Percentiles rank a stretch among this genome's conserved stretches.
phyloP scores from a whole-genome alignment of 2,888 invertebrate species.

The Aradus depressus region DNA sequence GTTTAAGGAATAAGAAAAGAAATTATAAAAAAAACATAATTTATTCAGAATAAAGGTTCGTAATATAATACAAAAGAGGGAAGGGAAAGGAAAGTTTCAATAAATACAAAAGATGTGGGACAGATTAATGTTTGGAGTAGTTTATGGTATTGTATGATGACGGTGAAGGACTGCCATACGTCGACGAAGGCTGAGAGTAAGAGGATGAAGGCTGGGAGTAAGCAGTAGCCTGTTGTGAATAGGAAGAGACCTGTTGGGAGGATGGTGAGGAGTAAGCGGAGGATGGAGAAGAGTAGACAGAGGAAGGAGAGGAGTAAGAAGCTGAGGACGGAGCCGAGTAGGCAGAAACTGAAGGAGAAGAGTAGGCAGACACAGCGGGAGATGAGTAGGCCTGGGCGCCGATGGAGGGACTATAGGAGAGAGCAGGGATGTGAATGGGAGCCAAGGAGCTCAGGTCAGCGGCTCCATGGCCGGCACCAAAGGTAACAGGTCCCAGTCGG shows the following conservation, averaged over 20 bases:
- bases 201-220: neutral
- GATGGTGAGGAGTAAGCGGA: constrained; percentile 2
- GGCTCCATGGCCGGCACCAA: constrained; percentile 9
- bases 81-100: constrained; percentile 6
- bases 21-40: constrained; percentile 13
- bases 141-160: constrained; percentile 2
- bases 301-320: neutral
- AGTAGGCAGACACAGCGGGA: neutral
- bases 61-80: constrained; percentile 7
- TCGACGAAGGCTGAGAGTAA: neutral
- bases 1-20: neutral
- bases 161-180: constrained; percentile 1
- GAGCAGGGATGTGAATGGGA: constrained; percentile 4
- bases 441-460: neutral
- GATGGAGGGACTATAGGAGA: too few relatives aligned
- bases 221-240: neutral
- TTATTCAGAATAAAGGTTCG: constrained; percentile 14
- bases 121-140: constrained; percentile 7
- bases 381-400: neutral
- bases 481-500: neutral
- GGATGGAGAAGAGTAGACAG: neutral
- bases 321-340: constrained; percentile 1
- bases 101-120: constrained; percentile 9
- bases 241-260: neutral
- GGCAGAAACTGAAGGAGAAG: neutral